These are phyloP conservation scores for Drosophila persimilis DNA, from an alignment of 1,140 invertebrate species.

Conservation along the genomic window DNA sequence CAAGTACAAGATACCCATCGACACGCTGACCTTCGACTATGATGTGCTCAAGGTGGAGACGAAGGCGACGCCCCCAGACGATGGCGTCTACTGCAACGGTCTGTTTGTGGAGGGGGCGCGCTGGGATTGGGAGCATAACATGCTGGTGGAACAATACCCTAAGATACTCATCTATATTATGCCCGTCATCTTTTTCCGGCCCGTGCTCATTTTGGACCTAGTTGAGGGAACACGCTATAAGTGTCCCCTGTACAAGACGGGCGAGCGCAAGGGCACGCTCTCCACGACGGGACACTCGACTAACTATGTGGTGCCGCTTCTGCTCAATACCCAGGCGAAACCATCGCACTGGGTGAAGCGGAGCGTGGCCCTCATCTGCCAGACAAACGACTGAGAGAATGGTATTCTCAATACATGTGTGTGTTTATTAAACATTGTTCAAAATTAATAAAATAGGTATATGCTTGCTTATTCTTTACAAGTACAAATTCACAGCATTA, in stretches of 20 bases:
- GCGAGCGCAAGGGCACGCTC: constrained; percentile 90
- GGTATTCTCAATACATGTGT: constrained; percentile 15
- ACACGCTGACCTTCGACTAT: constrained; percentile 92
- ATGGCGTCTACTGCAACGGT: constrained; percentile 93
- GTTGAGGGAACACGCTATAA: constrained; percentile 86
- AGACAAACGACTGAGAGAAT: constrained; percentile 84
- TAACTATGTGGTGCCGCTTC: constrained; percentile 93
- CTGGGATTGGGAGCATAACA: constrained; percentile 87
- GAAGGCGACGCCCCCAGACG: constrained; percentile 84
- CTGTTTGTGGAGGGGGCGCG: constrained; percentile 93
- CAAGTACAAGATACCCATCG: constrained; percentile 93
- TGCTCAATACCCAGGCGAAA: constrained; percentile 88
- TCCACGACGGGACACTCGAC: constrained; percentile 96
- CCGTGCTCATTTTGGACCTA: constrained; percentile 84
- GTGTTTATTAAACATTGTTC: constrained; percentile 53
- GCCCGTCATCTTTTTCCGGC: constrained; percentile 89
- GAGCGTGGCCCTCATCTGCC: constrained; percentile 93
- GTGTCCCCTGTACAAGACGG: constrained; percentile 95
- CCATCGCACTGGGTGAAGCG: constrained; percentile 94
- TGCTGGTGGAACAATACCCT: constrained; percentile 90
- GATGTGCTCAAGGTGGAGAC: constrained; percentile 85
- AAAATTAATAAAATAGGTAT: constrained; percentile 35
- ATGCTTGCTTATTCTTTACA: constrained; percentile 47
- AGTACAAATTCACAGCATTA: constrained; percentile 67
- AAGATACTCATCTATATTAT: constrained; percentile 92